phyloP scores from a whole-genome alignment of 1,140 invertebrate genomes.

The Idris sp. region DNA sequence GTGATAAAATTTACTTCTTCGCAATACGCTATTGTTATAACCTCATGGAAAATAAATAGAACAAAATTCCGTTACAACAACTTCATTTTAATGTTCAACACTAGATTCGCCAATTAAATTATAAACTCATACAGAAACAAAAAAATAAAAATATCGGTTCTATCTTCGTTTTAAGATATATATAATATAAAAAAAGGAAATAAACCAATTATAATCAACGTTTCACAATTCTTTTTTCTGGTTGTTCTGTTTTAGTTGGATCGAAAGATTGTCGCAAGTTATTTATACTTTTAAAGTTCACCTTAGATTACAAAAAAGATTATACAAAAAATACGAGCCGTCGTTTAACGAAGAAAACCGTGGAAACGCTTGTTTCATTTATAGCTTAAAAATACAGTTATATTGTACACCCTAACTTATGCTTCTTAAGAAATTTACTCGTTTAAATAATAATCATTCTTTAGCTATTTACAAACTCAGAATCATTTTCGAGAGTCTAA shows the following conservation, averaged over 20 bases:
- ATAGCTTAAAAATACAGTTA: slow-evolving; percentile 57
- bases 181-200: slow-evolving; percentile 3
- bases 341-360: slow-evolving; percentile 43
- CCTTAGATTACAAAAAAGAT: slow-evolving; percentile 42
- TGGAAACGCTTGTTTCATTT: slow-evolving; percentile 31
- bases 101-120: slow-evolving; percentile 44
- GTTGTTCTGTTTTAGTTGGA: slow-evolving; percentile 12
- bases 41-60: slow-evolving; percentile 55
- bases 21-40: slow-evolving; percentile 45
- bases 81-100: slow-evolving; percentile 49
- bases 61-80: slow-evolving; percentile 49
- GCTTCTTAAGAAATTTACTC: slow-evolving; percentile 42
- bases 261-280: slow-evolving; percentile 52
- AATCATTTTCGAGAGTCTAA: slow-evolving; percentile 24
- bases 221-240: slow-evolving; percentile 14
- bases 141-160: slow-evolving; percentile 18
- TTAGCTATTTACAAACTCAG: slow-evolving; percentile 45
- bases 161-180: no score
- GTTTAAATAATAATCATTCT: slow-evolving; percentile 41
- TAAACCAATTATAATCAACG: slow-evolving; percentile 6
- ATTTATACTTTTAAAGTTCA: slow-evolving; percentile 39
- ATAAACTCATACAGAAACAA: slow-evolving; percentile 48
- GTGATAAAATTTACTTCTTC: slow-evolving; percentile 55
- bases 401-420: slow-evolving; percentile 53
- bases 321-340: slow-evolving; percentile 50